Conservation (phyloP, 2,888 invertebrate species). For the Sipha maydis region DNA sequence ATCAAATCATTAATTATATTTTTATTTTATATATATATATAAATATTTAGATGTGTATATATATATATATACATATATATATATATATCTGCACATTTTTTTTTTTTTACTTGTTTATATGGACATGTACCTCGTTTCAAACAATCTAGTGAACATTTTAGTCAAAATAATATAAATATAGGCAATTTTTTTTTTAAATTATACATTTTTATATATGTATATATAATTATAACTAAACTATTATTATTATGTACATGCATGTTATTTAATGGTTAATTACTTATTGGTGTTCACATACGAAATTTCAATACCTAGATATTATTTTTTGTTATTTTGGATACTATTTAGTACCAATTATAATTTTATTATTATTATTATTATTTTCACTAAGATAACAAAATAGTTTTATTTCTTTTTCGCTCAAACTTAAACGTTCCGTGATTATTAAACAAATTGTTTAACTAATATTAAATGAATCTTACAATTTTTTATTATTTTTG, state of each 20-base stretch:
- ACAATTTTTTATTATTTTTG: conserved; percentile 20
- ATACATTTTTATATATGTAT: conserved; percentile 18
- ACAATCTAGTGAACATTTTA: conserved; percentile 61
- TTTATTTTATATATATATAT: conserved; percentile 15
- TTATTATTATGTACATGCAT: conserved; percentile 51
- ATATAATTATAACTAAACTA: conserved; percentile 24
- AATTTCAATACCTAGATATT: conserved; percentile 47
- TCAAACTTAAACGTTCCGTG: conserved; percentile 60
- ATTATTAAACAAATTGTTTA: conserved; percentile 26
- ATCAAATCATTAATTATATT: conserved; percentile 3
- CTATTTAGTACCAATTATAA: conserved; percentile 24
- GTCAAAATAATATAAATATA: conserved; percentile 55
- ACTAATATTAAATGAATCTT: conserved; percentile 2
- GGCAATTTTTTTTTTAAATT: conserved; percentile 21
- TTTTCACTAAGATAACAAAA: not conserved
- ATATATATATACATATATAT: not conserved
- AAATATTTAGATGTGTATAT: no score
- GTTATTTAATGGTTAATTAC: conserved; percentile 47
- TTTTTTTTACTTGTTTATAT: conserved; percentile 39
- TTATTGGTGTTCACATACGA: conserved; percentile 42
- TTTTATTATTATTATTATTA: conserved; percentile 36
- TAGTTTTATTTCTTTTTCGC: conserved; percentile 35
- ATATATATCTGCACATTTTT: not conserved
- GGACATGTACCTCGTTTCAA: conserved; percentile 58
- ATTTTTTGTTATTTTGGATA: conserved; percentile 42